phyloP scores from a whole-genome alignment of 2,113 vertebrate species.

The Astur gentilis region DNA sequence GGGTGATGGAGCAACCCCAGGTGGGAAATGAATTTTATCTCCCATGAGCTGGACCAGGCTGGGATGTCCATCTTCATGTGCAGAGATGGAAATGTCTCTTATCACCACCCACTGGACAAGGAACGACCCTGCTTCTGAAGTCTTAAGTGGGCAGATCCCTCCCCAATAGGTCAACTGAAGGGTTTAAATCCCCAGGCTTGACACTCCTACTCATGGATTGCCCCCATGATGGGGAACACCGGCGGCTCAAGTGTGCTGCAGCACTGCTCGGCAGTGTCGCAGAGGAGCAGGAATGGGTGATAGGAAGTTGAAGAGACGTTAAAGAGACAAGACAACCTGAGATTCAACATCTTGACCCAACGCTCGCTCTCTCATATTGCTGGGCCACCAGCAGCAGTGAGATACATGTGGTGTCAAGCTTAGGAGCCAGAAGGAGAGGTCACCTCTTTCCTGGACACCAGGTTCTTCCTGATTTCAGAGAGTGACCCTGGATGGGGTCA shows the following conservation, averaged over 20 bases:
- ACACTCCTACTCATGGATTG: neutral
- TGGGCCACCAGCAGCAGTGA: neutral
- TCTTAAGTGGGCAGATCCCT: neutral
- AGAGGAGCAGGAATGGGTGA: neutral
- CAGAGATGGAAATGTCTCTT: neutral
- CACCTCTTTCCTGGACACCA: neutral
- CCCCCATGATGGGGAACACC: no score
- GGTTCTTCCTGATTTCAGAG: neutral
- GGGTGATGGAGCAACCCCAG: no score
- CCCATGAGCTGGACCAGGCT: neutral
- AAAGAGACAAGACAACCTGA: neutral
- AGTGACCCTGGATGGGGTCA: neutral
- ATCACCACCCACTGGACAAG: neutral
- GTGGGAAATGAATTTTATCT: fast-evolving
- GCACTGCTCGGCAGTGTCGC: neutral
- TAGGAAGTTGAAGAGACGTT: neutral
- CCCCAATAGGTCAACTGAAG: neutral
- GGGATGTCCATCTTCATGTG: neutral
- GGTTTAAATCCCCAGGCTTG: neutral
- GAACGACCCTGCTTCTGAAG: neutral
- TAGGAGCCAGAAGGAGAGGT: neutral
- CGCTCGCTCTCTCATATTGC: no score
- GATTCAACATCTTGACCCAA: neutral
- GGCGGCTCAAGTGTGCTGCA: neutral
- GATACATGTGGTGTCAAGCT: neutral